Percentiles rank a stretch among this genome's conserved stretches.
Evolutionary conservation across 1,140 invertebrate genomes (phyloP).

Genomic region (Dinothrombium tinctorium): DNA sequence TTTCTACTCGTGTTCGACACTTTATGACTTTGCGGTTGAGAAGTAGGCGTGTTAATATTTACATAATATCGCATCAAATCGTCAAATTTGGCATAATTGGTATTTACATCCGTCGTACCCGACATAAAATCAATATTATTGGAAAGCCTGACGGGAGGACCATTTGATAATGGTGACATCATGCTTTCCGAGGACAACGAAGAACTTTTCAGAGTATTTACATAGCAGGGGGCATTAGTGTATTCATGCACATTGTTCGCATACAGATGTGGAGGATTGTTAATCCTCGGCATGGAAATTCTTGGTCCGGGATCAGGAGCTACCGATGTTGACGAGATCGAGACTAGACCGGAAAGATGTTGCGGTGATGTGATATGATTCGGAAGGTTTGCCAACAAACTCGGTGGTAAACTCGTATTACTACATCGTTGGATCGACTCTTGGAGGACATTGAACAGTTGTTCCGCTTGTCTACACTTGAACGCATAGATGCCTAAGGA

Average conservation of each 20-base stretch:
- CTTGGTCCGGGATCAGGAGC: not conserved
- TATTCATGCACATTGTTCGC: not conserved
- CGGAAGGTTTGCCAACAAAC: not conserved
- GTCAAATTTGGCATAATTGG: conserved; percentile 28
- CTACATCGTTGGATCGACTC: conserved; percentile 39
- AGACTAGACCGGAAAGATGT: not conserved
- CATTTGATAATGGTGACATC: not conserved
- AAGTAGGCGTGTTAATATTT: conserved; percentile 3
- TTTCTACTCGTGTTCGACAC: not conserved
- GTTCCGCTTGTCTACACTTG: conserved; percentile 60
- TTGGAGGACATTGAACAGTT: conserved; percentile 71
- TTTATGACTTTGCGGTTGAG: not conserved
- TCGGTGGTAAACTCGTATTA: not conserved
- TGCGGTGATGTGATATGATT: conserved; percentile 1
- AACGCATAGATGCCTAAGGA: conserved; percentile 55
- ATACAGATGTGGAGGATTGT: conserved; percentile 1
- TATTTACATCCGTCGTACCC: conserved; percentile 18
- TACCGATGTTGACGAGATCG: not conserved
- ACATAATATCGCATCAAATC: conserved; percentile 11
- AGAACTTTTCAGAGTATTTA: too few species aligned
- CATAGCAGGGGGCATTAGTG: conserved; percentile 6
- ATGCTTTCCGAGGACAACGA: too few species aligned
- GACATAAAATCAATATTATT: not conserved
- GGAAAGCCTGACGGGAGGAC: not conserved
- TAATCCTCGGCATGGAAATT: not conserved